These are phyloP conservation scores for Sebastes fasciatus DNA, from an alignment of 2,113 vertebrate species.

Conservation along the genomic window DNA sequence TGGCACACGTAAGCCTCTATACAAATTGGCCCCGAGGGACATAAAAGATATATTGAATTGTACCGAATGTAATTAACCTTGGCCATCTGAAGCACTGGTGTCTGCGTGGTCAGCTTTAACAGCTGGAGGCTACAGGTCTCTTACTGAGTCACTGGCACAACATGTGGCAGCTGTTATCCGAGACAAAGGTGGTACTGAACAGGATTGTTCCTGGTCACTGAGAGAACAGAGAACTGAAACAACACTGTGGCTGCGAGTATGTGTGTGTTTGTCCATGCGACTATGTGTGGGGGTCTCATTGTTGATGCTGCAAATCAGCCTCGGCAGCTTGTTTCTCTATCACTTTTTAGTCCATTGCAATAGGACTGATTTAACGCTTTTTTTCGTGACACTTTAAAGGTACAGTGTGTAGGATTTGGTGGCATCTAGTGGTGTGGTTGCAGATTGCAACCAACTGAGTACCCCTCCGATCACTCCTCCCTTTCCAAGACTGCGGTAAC, in stretches of 20 bases:
- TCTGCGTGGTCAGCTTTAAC: not conserved
- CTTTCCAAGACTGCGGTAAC: no score
- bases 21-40: slow-evolving; percentile 37
- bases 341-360: not conserved
- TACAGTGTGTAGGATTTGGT: not conserved
- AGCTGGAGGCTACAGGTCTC: slow-evolving; percentile 2
- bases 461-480: not conserved
- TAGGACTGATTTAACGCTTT: not conserved
- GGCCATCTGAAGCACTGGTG: not conserved
- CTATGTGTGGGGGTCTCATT: not conserved
- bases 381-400: not conserved
- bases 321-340: not conserved
- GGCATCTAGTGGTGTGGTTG: not conserved
- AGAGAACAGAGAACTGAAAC: not conserved
- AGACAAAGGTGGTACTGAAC: slow-evolving; percentile 9
- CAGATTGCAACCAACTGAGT: not conserved
- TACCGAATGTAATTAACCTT: slow-evolving; percentile 2
- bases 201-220: not conserved
- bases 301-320: not conserved
- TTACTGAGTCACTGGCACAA: slow-evolving; percentile 12
- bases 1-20: not conserved
- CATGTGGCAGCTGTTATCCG: slow-evolving; percentile 16
- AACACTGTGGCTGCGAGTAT: not conserved
- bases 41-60: slow-evolving; percentile 27
- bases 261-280: not conserved